A percentile compares a stretch with the other conserved stretches of the same genome.
phyloP scores from a whole-genome alignment of 2,113 vertebrate genomes.

The Xenus cinereus region DNA sequence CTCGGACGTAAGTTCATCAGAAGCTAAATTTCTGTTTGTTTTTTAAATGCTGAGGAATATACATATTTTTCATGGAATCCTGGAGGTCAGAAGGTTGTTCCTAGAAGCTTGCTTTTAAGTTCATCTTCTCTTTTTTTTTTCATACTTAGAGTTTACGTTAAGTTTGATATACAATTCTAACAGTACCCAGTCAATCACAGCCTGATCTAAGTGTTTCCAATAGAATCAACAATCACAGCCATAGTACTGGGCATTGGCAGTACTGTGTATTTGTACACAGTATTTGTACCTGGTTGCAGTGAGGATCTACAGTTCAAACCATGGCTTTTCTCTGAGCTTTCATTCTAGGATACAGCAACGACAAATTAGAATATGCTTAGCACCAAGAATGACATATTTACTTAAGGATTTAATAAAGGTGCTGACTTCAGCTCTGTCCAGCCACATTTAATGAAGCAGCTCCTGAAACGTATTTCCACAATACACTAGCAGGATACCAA shows the following conservation, averaged over 20 bases:
- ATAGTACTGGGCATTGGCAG: not conserved
- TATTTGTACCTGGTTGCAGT: not conserved
- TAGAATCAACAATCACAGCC: not conserved
- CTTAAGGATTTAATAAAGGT: not conserved
- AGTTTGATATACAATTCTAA: not conserved
- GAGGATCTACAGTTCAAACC: not conserved
- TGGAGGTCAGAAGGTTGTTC: not conserved
- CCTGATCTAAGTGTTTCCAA: not conserved
- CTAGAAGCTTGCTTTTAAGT: not conserved
- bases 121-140: not conserved
- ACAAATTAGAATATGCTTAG: not conserved
- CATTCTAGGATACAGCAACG: not conserved
- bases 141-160: not conserved
- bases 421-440: not conserved
- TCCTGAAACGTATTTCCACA: not conserved
- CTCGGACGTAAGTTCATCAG: not conserved
- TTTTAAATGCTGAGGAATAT: not conserved
- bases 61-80: not conserved
- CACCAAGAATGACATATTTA: not conserved
- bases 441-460: not conserved
- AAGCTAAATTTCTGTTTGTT: slow-evolving; percentile 14
- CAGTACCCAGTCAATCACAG: not conserved
- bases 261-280: not conserved
- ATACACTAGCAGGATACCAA: not conserved
- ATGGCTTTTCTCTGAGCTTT: not conserved